Base-by-base conservation (phyloP, 2,888 invertebrate genomes). In the Brachyopa scutellaris region DNA sequence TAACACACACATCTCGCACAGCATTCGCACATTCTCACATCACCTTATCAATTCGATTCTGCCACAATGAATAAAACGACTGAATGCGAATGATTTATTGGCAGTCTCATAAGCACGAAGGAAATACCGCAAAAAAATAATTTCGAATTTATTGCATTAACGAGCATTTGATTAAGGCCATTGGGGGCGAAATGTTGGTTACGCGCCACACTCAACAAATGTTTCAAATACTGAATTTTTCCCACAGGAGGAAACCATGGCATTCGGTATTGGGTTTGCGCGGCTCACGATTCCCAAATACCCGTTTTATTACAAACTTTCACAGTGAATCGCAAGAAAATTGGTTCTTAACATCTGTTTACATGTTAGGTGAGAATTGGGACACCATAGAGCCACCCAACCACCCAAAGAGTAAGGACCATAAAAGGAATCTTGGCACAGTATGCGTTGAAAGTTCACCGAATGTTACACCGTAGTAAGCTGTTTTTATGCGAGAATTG, bases 1-100 rank as follows among this genome's bases (percentile, higher is more conserved):
- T n/a, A n/a, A n/a, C n/a, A n/a, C n/a, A n/a, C n/a, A n/a, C n/a
- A n/a, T n/a, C n/a, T n/a, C n/a, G n/a, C n/a, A 36, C 33, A 15
- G 13, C 6, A 33, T 26, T 26, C 26, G 62, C 51, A 51, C 51
- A 51, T 40, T 49, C 11, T 5, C 23, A 49, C 49, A 49, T 15
- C 21, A 36, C 7, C 62, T 64, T 33, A 61, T 66, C 40, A 66
- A 51, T 29, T 40, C 40, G 8, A 40, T 51, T 40, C 51, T 40
- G 36, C 19, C 21, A 19, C 38, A 51, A 38, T 29, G 64, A 51
- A 66, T 51, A 29, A 51, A 51, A 38, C 17, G 40, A 29, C 38
- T 38, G 51, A 40, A 51, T 21, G 17, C 51, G 38, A 66, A 66
- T 66, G 64, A 66, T 66, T 51, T 66, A 66, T 66, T 29, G 38